Conservation (phyloP, 2,113 vertebrate species). For the Ceyx margarethae region DNA sequence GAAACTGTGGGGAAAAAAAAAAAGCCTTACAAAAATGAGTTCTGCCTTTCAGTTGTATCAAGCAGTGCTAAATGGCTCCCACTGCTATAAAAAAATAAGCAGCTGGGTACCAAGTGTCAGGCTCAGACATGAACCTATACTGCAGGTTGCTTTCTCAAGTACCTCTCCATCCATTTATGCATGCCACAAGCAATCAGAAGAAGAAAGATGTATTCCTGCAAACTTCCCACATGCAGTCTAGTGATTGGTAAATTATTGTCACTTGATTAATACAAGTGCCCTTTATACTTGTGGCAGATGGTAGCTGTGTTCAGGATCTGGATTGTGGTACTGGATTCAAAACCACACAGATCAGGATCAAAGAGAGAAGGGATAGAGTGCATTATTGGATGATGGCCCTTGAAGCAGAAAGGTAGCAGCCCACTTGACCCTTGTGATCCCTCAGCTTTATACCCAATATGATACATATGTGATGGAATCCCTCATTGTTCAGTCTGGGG, state of each 20-base stretch:
- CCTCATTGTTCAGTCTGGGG: no score
- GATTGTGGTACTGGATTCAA: no score
- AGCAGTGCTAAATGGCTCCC: neutral
- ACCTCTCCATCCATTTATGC: neutral
- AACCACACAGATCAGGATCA: no score
- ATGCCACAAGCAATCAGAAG: neutral
- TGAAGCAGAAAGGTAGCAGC: no score
- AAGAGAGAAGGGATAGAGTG: no score
- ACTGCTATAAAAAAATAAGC: neutral
- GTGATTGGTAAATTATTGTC: neutral
- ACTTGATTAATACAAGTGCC: neutral
- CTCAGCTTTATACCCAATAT: no score
- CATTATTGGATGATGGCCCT: no score
- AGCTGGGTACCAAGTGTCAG: neutral
- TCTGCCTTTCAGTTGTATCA: neutral
- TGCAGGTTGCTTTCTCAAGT: neutral
- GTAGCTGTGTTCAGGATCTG: no score
- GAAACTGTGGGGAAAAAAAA: neutral
- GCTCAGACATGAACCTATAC: neutral
- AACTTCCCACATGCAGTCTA: neutral
- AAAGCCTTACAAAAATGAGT: neutral
- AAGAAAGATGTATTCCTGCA: neutral
- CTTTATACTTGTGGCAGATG: neutral
- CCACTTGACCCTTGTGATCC: no score
- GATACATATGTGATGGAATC: no score